A percentile compares a stretch with the other conserved stretches of the same genome.
These are phyloP conservation scores for Brachirus orientalis DNA, from an alignment of 2,113 vertebrate species.

Conservation along the genomic window DNA sequence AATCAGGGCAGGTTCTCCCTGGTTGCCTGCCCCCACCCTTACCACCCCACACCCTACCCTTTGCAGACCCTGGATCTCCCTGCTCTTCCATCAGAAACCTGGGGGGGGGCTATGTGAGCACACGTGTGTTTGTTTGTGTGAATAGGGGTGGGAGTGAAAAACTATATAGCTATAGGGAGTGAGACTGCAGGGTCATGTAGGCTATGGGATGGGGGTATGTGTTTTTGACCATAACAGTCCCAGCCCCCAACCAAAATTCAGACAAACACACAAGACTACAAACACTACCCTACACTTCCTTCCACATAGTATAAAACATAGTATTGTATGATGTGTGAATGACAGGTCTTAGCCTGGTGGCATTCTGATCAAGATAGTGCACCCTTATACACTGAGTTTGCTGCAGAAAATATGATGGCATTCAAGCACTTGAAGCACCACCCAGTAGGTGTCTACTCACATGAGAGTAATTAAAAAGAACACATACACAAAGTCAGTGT, in stretches of 20 bases:
- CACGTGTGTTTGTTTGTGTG: slow-evolving; percentile 25
- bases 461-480: slow-evolving; percentile 37
- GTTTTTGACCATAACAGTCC: slow-evolving; percentile 66
- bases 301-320: slow-evolving; percentile 19
- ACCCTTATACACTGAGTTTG: background rate
- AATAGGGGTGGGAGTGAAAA: slow-evolving; percentile 48
- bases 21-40: slow-evolving; percentile 48
- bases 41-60: slow-evolving; percentile 7
- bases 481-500: no score
- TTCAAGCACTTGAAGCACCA: background rate
- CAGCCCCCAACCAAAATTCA: slow-evolving; percentile 53
- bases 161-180: slow-evolving; percentile 70
- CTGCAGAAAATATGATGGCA: slow-evolving; percentile 1
- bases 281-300: slow-evolving; percentile 17
- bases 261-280: slow-evolving; percentile 29
- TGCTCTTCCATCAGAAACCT: slow-evolving; percentile 66
- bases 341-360: slow-evolving; percentile 27
- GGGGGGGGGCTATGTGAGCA: slow-evolving; percentile 39
- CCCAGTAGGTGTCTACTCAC: no score
- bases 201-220: slow-evolving; percentile 73
- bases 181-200: slow-evolving; percentile 67
- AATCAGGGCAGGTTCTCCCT: slow-evolving; percentile 81
- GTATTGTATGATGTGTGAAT: slow-evolving; percentile 28
- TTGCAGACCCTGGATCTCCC: slow-evolving; percentile 70
- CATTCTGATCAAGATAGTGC: slow-evolving; percentile 9